Evolutionary conservation across 1,140 invertebrate species (phyloP).

Genomic region (Mercenaria mercenaria): DNA sequence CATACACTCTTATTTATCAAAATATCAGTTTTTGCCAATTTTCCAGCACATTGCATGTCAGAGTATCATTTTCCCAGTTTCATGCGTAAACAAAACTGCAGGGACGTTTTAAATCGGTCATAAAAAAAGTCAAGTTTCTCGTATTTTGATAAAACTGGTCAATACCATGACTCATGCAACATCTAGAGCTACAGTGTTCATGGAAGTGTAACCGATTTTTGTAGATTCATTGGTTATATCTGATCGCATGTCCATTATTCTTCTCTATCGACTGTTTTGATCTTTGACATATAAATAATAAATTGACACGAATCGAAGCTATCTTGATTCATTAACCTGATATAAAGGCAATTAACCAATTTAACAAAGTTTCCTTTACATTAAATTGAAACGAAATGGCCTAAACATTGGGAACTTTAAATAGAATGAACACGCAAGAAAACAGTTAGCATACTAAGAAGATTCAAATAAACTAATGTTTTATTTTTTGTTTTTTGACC

Average conservation of each 20-base stretch:
- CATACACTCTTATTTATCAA: too few species aligned
- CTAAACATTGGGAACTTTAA: too few species aligned
- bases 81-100: too few species aligned
- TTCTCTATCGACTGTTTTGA: not conserved
- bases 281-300: slow-evolving; percentile 13
- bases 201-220: not conserved
- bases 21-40: too few species aligned
- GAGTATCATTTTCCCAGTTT: too few species aligned
- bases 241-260: not conserved
- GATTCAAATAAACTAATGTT: too few species aligned
- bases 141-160: not conserved
- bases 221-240: slow-evolving; percentile 2
- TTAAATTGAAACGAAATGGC: not conserved
- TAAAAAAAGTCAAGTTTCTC: too few species aligned
- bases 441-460: too few species aligned
- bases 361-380: not conserved
- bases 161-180: not conserved
- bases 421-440: too few species aligned
- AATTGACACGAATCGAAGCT: not conserved
- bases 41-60: too few species aligned
- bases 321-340: not conserved
- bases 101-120: too few species aligned
- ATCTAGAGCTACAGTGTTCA: not conserved
- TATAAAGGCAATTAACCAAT: not conserved
- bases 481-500: too few species aligned